These are phyloP conservation scores for Cordylochernes scorpioides DNA, from an alignment of 2,888 invertebrate genomes.

Conservation along the genomic window DNA sequence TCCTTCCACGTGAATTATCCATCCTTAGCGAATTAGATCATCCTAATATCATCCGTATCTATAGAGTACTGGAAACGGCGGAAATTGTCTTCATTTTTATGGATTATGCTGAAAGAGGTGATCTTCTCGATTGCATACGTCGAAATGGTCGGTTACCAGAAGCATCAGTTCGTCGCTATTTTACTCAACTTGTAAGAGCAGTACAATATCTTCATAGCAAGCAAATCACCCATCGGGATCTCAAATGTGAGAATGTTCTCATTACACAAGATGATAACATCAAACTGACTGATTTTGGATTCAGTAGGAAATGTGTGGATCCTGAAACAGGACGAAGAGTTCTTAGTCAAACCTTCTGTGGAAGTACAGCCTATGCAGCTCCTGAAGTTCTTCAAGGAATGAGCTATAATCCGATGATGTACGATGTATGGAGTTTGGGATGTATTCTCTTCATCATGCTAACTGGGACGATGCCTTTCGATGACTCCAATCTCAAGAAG, in stretches of 20 bases:
- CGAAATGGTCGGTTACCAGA: constrained; percentile 3
- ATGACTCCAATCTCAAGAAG: constrained; percentile 45
- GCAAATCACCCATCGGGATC: constrained; percentile 37
- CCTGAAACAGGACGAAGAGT: constrained; percentile 37
- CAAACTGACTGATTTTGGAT: constrained; percentile 37
- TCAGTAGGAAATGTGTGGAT: constrained; percentile 27
- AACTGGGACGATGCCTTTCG: constrained; percentile 55
- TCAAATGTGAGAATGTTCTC: constrained; percentile 46
- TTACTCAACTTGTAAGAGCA: constrained; percentile 28
- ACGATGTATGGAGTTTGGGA: constrained; percentile 58
- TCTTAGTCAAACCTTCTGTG: constrained; percentile 56
- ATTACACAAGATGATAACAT: constrained; percentile 23
- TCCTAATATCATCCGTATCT: constrained; percentile 31
- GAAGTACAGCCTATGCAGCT: constrained; percentile 61
- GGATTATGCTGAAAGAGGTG: constrained; percentile 34
- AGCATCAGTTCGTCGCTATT: constrained; percentile 22
- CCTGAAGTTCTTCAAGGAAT: constrained; percentile 53
- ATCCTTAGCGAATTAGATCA: constrained; percentile 28
- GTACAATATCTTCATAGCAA: constrained; percentile 29
- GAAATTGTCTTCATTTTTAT: constrained; percentile 32
- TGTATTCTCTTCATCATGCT: constrained; percentile 53
- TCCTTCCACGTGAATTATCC: constrained; percentile 35
- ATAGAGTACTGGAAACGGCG: constrained; percentile 27
- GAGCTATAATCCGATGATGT: constrained; percentile 39
- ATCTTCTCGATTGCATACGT: constrained; percentile 32